Evolutionary conservation across 2,888 invertebrate genomes (phyloP).

Genomic region (Apoderus coryli): DNA sequence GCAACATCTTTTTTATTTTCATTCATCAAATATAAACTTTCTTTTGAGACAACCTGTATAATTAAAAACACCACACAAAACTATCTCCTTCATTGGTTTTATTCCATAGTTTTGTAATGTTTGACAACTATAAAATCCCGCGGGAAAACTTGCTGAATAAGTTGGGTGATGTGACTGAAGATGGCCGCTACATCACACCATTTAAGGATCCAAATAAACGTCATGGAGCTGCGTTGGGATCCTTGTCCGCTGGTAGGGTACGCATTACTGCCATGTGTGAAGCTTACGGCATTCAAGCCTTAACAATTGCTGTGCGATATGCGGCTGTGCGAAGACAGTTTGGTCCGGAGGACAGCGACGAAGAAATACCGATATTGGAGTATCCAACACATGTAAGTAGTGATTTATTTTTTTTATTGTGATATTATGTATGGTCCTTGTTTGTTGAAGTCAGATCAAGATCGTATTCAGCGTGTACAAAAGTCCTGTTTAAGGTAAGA

Average conservation of each 20-base stretch:
- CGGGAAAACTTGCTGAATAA: conserved; percentile 68
- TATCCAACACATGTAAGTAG: conserved; percentile 73
- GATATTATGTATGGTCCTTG: too few species aligned
- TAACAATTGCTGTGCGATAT: conserved; percentile 76
- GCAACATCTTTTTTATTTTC: too few species aligned
- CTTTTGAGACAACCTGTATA: too few species aligned
- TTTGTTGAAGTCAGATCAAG: too few species aligned
- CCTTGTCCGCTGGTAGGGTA: conserved; percentile 69
- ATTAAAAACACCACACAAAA: too few species aligned
- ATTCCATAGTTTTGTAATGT: conserved; percentile 48
- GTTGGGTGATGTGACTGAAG: conserved; percentile 70
- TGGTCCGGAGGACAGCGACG: conserved; percentile 48
- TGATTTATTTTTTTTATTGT: too few species aligned
- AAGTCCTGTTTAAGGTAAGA: too few species aligned
- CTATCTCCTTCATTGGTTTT: not conserved
- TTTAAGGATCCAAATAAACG: conserved; percentile 73
- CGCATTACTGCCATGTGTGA: conserved; percentile 52
- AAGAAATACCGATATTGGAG: conserved; percentile 76
- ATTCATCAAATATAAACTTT: too few species aligned
- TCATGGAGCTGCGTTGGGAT: conserved; percentile 72
- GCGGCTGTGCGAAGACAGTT: conserved; percentile 80
- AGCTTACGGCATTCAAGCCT: conserved; percentile 51
- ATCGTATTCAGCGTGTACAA: too few species aligned
- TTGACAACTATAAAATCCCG: conserved; percentile 67
- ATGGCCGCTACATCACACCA: conserved; percentile 67